Evolutionary conservation across 2,888 invertebrate genomes (phyloP), one percentile per base, ranked within the genome.

Genomic region (Volucella bombylans): DNA sequence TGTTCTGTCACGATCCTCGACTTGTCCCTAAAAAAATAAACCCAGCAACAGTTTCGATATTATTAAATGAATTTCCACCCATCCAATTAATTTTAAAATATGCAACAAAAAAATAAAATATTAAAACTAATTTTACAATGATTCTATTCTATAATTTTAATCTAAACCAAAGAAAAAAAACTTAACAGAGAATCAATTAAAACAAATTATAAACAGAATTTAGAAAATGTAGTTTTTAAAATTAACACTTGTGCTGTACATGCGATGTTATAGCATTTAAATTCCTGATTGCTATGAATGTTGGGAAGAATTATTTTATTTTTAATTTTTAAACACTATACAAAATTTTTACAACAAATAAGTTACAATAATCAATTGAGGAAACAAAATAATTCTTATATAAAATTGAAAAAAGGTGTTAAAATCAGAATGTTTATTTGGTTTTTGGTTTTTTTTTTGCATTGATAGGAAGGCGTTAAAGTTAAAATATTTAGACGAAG

Each of bases 1-100:
- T 89, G 95, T 94, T 87, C 95, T 94, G 91, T 97, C 97, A 89
- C 95, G 95, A 91, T 97, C 97, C 90, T 97, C 97, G 89, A 97
- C 92, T 93, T 97, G 97, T 89, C 96, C 94, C 93, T 95, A 91
- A 57, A 57, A 61, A 61, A 50, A 61, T 71, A 11, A 1, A 9
- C 18, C 3, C 12, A 54, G 45, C 14, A 23, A 23, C n/a, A n/a
- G 18, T 43, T 14, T 14, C 9, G n/a, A n/a, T 59, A 45, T 71
- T 49, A 59, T 2, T 41, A 71, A 59, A 59, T 38, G 62, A 47
- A 50, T 45, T 8, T 50, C 14, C 4, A 10, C 4, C 23, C 18
- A 41, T 15, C 12, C 50, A 4, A 41, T 41, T 15, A 9, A 0
- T 18, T 43, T 61, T 73, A 83, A 57, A 79, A 78, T 74, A 59